phyloP scores from a whole-genome alignment of 2,888 invertebrate genomes.

The Gymnosoma rotundatum region DNA sequence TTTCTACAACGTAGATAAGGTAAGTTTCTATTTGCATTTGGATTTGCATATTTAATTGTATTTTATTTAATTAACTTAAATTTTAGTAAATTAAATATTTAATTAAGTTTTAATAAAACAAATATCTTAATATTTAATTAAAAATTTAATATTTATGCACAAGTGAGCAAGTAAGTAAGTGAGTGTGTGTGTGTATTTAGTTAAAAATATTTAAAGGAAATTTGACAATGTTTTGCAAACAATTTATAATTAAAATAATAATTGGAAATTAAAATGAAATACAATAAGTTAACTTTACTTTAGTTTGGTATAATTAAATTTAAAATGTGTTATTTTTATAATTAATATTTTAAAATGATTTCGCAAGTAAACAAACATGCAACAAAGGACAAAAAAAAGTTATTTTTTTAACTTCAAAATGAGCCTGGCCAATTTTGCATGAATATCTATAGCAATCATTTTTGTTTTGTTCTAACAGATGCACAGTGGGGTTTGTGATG shows the following conservation, averaged over 20 bases:
- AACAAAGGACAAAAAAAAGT: too few relatives aligned
- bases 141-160: constrained; percentile 2
- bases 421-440: too few relatives aligned
- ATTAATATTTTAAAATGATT: too few relatives aligned
- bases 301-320: too few relatives aligned
- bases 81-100: constrained; percentile 23
- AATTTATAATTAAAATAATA: background rate
- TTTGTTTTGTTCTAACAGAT: too few relatives aligned
- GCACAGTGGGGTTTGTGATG: too few relatives aligned
- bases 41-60: background rate
- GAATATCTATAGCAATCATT: too few relatives aligned
- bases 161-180: background rate
- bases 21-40: constrained; percentile 26
- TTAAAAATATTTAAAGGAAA: background rate
- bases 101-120: constrained; percentile 25
- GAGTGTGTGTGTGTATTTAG: background rate
- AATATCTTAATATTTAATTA: constrained; percentile 4
- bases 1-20: constrained; percentile 19
- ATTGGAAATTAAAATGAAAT: background rate
- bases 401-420: too few relatives aligned
- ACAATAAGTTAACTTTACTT: too few relatives aligned
- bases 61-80: background rate
- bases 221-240: background rate
- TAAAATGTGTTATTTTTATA: too few relatives aligned
- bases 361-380: too few relatives aligned